Evolutionary conservation across 1,140 invertebrate genomes (phyloP), one percentile per base, ranked within the genome.

Genomic region (Neodiprion fabricii): DNA sequence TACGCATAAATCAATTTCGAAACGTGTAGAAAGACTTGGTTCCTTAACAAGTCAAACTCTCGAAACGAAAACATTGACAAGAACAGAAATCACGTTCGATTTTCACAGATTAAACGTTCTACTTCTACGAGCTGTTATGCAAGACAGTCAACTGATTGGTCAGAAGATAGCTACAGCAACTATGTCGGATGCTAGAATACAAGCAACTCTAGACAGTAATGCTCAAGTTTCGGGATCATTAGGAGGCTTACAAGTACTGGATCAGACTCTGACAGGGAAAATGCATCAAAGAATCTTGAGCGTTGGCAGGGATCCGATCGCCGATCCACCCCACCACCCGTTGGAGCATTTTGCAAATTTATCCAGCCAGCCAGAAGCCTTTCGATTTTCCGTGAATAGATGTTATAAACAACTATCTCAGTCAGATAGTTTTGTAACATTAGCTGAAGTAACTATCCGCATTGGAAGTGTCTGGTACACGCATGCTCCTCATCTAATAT

Each of bases 401-500:
- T 89, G 50, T 81, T 88, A 3, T 83, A 90, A 72, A 9, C 28
- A 78, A 10, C n/a, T 61, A 61, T 76, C 70, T 47, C 7, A 69
- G 48, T 48, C 9, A 10, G 81, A 86, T 47, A 72, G 48, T 14
- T 5, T 76, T 4, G 83, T 84, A 77, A 89, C 83, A 3, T 78
- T 76, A 1, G 86, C 86, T 0, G 83, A 88, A 61, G 81, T 91
- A 0, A 87, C 83, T 0, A 88, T 98, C 71, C 91, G 93, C 74
- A 94, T 99, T 91, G 97, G 96, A 0, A 97, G 96, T 53, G 93
- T 98, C 50, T 97, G 95, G 90, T 98, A 98, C 86, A 96, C 95
- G 1, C 97, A 99, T 86, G 97, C 95, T 48, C 94, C 95, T 0
- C 91, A 93, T 74, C 92, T 98, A 81, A 89, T 98, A 14, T 91